Conservation (phyloP, 1,140 invertebrate genomes). For the Telenomus remus region DNA sequence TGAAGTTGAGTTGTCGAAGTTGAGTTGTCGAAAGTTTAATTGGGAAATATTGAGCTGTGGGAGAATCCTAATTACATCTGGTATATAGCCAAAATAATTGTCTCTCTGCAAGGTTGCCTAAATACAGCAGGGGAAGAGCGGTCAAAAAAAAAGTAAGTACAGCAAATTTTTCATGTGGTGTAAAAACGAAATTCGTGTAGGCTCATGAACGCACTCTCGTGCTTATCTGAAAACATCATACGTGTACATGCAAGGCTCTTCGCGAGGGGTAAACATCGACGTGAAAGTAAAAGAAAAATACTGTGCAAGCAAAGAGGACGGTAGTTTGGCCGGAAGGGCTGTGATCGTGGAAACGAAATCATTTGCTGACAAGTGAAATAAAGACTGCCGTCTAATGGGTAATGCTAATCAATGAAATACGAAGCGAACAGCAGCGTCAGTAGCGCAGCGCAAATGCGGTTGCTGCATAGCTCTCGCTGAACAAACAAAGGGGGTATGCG, state of each 20-base stretch:
- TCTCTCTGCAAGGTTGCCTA: neutral
- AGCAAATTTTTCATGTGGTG: slow-evolving; percentile 24
- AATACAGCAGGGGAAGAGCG: neutral
- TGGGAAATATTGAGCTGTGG: too few relatives aligned
- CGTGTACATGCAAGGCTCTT: slow-evolving; percentile 38
- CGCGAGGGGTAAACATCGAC: slow-evolving; percentile 42
- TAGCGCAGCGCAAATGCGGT: slow-evolving; percentile 59
- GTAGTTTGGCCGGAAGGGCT: neutral
- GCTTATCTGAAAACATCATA: slow-evolving; percentile 54
- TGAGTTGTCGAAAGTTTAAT: too few relatives aligned
- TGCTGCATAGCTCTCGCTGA: slow-evolving; percentile 60
- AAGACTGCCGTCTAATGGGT: slow-evolving; percentile 73
- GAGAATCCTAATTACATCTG: too few relatives aligned
- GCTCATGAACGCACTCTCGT: slow-evolving; percentile 45
- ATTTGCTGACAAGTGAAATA: slow-evolving; percentile 61
- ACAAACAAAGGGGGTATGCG: slow-evolving; percentile 71
- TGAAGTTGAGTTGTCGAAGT: too few relatives aligned
- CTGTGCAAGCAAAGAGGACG: slow-evolving; percentile 19
- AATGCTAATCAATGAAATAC: slow-evolving; percentile 76
- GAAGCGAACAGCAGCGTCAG: slow-evolving; percentile 59
- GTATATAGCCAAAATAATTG: too few relatives aligned
- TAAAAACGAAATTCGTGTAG: slow-evolving; percentile 53
- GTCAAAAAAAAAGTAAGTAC: slow-evolving; percentile 1
- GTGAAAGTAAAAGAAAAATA: slow-evolving; percentile 48
- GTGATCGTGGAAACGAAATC: slow-evolving; percentile 45